Percentiles rank a stretch among this genome's conserved stretches.
phyloP scores from a whole-genome alignment of 2,797 vertebrate genomes.

The Sebastes vulpes region DNA sequence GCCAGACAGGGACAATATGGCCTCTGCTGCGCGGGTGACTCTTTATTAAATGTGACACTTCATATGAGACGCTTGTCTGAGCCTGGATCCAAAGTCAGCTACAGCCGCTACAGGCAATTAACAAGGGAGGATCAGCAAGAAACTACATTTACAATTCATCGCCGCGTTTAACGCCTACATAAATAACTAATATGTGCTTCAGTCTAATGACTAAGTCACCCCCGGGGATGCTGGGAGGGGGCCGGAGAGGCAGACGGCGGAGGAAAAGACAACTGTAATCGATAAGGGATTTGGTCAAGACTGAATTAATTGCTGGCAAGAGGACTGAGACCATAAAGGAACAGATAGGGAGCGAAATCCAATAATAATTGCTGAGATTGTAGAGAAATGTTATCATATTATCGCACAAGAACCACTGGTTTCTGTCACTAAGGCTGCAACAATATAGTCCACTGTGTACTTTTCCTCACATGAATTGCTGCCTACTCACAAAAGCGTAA shows the following conservation, averaged over 20 bases:
- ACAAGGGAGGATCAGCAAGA: conserved; percentile 52
- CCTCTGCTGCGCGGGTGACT: conserved; percentile 46
- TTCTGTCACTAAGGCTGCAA: conserved; percentile 24
- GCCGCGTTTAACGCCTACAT: conserved; percentile 67
- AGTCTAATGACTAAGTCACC: conserved; percentile 66
- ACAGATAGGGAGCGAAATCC: conserved; percentile 18
- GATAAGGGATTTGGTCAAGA: conserved; percentile 64
- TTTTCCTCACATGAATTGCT: conserved; percentile 56
- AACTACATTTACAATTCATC: conserved; percentile 70
- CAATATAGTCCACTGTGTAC: conserved; percentile 59
- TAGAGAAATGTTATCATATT: background rate
- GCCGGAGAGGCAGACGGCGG: conserved; percentile 6
- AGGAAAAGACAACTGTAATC: conserved; percentile 39
- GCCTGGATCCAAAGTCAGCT: conserved; percentile 42
- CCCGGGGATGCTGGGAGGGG: conserved; percentile 26
- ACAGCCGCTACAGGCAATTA: conserved; percentile 44
- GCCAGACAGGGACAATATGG: conserved; percentile 68
- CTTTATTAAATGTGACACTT: conserved; percentile 71
- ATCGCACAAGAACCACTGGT: background rate
- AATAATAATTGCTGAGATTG: conserved; percentile 20
- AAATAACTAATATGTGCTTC: conserved; percentile 77
- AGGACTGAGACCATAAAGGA: conserved; percentile 35
- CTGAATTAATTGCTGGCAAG: conserved; percentile 47
- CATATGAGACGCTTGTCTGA: conserved; percentile 53
- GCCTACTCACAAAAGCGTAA: conserved; percentile 69